Evolutionary conservation across 2,888 invertebrate species (phyloP).

Genomic region (Protula sp.): DNA sequence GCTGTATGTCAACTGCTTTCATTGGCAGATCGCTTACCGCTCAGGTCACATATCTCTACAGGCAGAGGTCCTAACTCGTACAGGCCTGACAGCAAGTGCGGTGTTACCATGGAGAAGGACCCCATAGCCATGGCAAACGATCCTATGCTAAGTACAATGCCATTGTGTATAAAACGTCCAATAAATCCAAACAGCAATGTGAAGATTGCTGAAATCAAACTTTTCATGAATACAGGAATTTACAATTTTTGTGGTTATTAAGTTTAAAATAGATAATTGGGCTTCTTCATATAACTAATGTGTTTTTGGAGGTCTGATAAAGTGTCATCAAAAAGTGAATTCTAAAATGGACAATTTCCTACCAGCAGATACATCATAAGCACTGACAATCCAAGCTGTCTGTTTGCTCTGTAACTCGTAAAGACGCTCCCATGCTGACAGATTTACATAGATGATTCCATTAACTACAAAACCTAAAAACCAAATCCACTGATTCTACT

Average conservation of each 20-base stretch:
- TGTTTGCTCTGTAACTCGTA: slow-evolving; percentile 39
- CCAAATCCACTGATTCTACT: too few species aligned
- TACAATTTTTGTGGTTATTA: too few species aligned
- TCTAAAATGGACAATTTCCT: too few species aligned
- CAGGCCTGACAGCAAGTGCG: slow-evolving; percentile 70
- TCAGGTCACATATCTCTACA: background rate
- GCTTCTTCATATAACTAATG: too few species aligned
- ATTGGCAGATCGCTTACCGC: too few species aligned
- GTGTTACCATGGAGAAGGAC: slow-evolving; percentile 71
- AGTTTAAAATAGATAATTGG: too few species aligned
- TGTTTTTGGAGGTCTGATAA: too few species aligned
- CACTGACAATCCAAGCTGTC: slow-evolving; percentile 39
- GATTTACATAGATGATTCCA: slow-evolving; percentile 47
- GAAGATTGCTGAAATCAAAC: background rate
- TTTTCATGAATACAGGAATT: too few species aligned
- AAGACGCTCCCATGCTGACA: slow-evolving; percentile 39
- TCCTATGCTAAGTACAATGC: slow-evolving; percentile 66
- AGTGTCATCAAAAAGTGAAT: too few species aligned
- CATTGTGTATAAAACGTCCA: slow-evolving; percentile 59
- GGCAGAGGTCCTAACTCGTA: slow-evolving; percentile 55
- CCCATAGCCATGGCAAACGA: slow-evolving; percentile 66
- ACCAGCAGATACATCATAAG: slow-evolving; percentile 40
- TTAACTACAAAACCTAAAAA: slow-evolving; percentile 44
- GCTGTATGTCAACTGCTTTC: too few species aligned
- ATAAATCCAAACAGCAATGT: slow-evolving; percentile 64